Percentiles rank a stretch among this genome's conserved stretches.
Evolutionary conservation across 1,140 invertebrate species (phyloP).

Genomic region (Zaprionus taronus): DNA sequence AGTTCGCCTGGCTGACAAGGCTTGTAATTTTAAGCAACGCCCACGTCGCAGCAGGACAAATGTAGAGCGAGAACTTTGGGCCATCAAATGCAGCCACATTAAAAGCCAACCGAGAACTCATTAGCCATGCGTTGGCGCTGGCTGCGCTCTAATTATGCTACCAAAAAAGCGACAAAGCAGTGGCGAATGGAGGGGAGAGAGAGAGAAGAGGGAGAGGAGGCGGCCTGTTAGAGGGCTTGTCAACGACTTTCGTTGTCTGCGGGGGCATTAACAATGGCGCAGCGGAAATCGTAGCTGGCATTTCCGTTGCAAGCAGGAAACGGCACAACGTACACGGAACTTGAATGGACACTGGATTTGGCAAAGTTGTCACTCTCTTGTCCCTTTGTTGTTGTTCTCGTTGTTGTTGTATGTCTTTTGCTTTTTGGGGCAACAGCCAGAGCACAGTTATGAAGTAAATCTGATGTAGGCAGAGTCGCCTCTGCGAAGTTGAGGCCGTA

Average conservation of each 20-base stretch:
- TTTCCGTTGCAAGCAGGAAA: constrained; percentile 54
- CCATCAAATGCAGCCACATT: constrained; percentile 63
- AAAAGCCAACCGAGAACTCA: constrained; percentile 65
- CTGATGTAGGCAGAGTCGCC: constrained; percentile 17
- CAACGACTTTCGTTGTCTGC: constrained; percentile 22
- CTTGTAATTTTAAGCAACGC: constrained; percentile 48
- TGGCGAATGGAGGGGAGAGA: not conserved
- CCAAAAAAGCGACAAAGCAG: constrained; percentile 33
- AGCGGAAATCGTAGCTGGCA: constrained; percentile 60
- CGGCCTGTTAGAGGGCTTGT: not conserved
- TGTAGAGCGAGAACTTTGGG: constrained; percentile 35
- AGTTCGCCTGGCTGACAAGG: not conserved
- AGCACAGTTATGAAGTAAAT: constrained; percentile 38
- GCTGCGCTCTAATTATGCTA: constrained; percentile 65
- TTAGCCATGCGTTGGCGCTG: constrained; percentile 67
- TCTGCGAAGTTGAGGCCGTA: constrained; percentile 4
- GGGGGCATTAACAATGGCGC: constrained; percentile 28
- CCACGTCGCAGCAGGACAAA: constrained; percentile 21
- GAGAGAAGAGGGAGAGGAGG: not conserved
- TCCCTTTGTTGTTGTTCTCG: not conserved
- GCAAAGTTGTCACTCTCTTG: constrained; percentile 1
- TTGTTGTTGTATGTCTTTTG: not conserved
- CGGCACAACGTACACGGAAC: constrained; percentile 35
- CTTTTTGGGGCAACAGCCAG: constrained; percentile 15
- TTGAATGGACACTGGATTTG: constrained; percentile 29